Base-by-base conservation (phyloP, 1,140 invertebrate genomes). In the Drosophila repletoides region DNA sequence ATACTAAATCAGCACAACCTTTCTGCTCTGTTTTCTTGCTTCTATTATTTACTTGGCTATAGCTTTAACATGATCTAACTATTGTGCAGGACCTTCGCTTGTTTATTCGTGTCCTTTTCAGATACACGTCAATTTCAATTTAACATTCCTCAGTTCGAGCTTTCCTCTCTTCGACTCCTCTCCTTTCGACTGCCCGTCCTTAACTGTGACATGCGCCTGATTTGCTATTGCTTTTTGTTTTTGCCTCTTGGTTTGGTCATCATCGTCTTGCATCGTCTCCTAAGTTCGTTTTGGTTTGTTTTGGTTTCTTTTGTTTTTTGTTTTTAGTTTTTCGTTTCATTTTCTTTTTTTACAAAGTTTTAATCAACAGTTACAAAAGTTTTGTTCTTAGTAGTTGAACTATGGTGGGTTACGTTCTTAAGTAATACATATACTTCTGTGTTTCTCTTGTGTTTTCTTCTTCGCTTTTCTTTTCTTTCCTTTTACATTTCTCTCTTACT, bases 341-440 rank as follows among this genome's bases (percentile, higher is more conserved):
- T 55, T 14, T 53, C 38, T 45, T 49, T 56, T 56, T 43, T 48
- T 56, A 66, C 36, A 68, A 63, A 53, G 58, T 65, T 68, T 68
- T 63, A 63, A 63, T 68, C 59, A 68, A 68, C 74, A 86, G 67
- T 80, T 86, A 80, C 72, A 86, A 86, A 86, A 86, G 67, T 55
- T 63, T 86, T 80, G 81, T 86, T 86, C 76, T 66, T 75, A 86
- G 80, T 79, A 75, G 71, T 75, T 76, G 76, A 87, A 86, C 80
- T 84, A 87, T 86, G 80, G 80, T 86, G 80, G 80, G 80, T 87
- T 87, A 75, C 80, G 76, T 86, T 84, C 72, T 84, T 84, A 80
- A 80, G 51, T 74, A 74, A 77, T 58, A 76, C 72, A 49, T 36
- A 63, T 71, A 77, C 52, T 73, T 63, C 49, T 46, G 49, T 56